These are phyloP conservation scores for Leucania comma DNA, from an alignment of 2,888 invertebrate species.

Conservation along the genomic window DNA sequence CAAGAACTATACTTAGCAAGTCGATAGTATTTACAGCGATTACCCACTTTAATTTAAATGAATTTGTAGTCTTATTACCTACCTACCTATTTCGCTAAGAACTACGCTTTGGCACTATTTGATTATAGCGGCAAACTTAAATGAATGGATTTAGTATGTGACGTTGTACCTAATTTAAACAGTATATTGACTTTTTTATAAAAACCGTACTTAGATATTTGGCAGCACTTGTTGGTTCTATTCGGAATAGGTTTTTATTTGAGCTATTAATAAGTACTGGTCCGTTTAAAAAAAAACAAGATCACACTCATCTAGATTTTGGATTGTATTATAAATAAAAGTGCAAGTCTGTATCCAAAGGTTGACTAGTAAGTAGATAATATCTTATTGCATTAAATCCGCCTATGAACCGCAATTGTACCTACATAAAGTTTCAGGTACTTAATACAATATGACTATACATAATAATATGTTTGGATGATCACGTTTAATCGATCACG, in stretches of 20 bases:
- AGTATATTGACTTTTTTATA: constrained; percentile 21
- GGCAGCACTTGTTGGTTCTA: constrained; percentile 16
- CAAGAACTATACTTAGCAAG: constrained; percentile 19
- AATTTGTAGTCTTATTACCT: constrained; percentile 27
- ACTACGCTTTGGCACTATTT: constrained; percentile 31
- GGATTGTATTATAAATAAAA: not conserved
- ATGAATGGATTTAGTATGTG: constrained; percentile 23
- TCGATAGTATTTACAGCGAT: constrained; percentile 19
- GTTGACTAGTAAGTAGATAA: too few species aligned
- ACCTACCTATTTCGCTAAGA: constrained; percentile 34
- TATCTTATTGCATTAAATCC: too few species aligned
- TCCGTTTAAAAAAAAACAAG: too few species aligned
- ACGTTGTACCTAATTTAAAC: constrained; percentile 15
- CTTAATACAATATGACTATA: too few species aligned
- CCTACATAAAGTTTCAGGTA: too few species aligned
- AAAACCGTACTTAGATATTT: constrained; percentile 1
- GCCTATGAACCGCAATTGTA: too few species aligned
- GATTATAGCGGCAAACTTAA: constrained; percentile 19
- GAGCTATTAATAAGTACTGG: not conserved
- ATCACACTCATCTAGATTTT: not conserved
- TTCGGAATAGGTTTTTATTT: not conserved
- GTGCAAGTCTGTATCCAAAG: not conserved
- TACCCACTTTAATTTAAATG: constrained; percentile 27
- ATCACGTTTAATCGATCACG: not conserved
- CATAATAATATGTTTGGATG: too few species aligned